A percentile compares a stretch with the other conserved stretches of the same genome.
phyloP scores from a whole-genome alignment of 1,140 invertebrate species.

The Cryptotermes secundus region DNA sequence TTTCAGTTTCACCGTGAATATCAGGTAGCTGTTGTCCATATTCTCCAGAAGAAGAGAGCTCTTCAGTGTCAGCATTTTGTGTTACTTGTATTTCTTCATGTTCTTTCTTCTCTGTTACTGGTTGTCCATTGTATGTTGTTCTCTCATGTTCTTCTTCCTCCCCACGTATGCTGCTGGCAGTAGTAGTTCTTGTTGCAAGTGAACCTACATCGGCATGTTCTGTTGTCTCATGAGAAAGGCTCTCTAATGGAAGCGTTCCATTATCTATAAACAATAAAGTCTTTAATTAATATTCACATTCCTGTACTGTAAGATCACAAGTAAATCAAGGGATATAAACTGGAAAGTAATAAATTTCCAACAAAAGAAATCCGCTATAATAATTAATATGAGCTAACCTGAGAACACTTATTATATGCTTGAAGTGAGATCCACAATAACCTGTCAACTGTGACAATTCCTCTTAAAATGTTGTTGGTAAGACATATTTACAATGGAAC shows the following conservation, averaged over 20 bases:
- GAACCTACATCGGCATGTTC: not conserved
- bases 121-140: not conserved
- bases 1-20: not conserved
- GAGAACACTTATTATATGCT: too few species aligned
- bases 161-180: not conserved
- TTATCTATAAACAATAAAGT: not conserved
- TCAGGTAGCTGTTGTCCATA: not conserved
- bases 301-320: too few species aligned
- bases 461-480: too few species aligned
- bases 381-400: too few species aligned
- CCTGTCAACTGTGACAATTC: too few species aligned
- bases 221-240: constrained; percentile 6
- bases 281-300: too few species aligned
- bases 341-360: too few species aligned
- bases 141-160: not conserved
- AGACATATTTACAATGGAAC: too few species aligned
- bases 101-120: not conserved
- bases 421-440: too few species aligned
- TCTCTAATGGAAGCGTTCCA: not conserved
- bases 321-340: too few species aligned
- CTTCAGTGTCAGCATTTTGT: not conserved
- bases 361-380: too few species aligned
- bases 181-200: not conserved
- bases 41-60: not conserved
- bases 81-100: not conserved